A percentile compares a stretch with the other conserved stretches of the same genome.
Evolutionary conservation across 2,797 vertebrate genomes (phyloP).

Genomic region (Amblyopsis hoosieri): DNA sequence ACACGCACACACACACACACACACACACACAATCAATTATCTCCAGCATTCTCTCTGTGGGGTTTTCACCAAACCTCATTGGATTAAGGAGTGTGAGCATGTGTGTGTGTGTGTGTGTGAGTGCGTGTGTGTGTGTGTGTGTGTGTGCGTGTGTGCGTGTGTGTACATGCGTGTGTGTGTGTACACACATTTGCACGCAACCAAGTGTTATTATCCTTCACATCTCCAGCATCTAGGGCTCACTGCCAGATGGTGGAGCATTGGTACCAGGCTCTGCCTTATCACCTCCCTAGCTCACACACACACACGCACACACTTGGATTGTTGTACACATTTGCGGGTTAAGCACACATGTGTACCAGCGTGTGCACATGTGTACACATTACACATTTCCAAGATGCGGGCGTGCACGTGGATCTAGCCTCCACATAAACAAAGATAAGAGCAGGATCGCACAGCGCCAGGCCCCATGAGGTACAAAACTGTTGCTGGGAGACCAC

Average conservation of each 20-base stretch:
- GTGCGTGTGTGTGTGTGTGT: slow-evolving; percentile 21
- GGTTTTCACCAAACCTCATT: slow-evolving; percentile 44
- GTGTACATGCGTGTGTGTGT: slow-evolving; percentile 7
- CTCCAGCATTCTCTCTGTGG: slow-evolving; percentile 35
- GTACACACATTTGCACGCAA: slow-evolving; percentile 22
- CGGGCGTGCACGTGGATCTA: slow-evolving; percentile 76
- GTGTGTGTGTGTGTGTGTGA: slow-evolving; percentile 7
- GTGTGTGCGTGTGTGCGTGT: slow-evolving; percentile 11
- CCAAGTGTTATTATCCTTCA: slow-evolving; percentile 40
- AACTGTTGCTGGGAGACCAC: slow-evolving; percentile 79
- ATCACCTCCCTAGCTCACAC: slow-evolving; percentile 75
- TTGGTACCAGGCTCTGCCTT: slow-evolving; percentile 85
- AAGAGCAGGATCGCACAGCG: slow-evolving; percentile 80
- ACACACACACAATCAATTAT: slow-evolving; percentile 39
- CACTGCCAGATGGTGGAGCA: slow-evolving; percentile 71
- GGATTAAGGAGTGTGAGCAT: slow-evolving; percentile 3
- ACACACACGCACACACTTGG: slow-evolving; percentile 1
- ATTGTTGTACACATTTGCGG: not conserved
- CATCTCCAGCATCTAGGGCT: slow-evolving; percentile 68
- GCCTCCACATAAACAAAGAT: slow-evolving; percentile 91
- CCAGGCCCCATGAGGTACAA: slow-evolving; percentile 71
- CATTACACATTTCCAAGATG: slow-evolving; percentile 10
- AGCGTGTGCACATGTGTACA: not conserved
- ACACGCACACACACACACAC: slow-evolving; percentile 26
- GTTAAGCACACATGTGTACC: not conserved